Conservation (phyloP, 2,113 vertebrate species). For the Callospermophilus lateralis region DNA sequence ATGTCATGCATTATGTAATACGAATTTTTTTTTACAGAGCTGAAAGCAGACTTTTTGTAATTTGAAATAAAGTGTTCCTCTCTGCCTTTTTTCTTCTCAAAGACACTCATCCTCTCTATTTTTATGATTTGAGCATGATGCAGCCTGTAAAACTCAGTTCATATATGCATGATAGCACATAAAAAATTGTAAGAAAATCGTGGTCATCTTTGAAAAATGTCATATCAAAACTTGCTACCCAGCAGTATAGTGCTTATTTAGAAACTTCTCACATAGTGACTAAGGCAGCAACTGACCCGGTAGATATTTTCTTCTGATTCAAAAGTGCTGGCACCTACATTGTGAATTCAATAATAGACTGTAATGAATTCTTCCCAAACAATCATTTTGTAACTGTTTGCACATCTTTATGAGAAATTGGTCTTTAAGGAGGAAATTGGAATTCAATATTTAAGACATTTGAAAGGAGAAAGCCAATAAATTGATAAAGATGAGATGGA, state of each 20-base stretch:
- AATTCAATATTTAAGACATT: conserved; percentile 75
- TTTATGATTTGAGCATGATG: background rate
- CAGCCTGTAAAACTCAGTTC: background rate
- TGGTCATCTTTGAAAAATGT: background rate
- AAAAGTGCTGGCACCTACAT: background rate
- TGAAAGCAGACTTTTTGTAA: background rate
- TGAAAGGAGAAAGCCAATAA: conserved; percentile 71
- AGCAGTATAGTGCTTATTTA: background rate
- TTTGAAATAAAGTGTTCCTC: background rate
- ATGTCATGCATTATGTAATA: conserved; percentile 6
- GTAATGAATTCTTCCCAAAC: conserved; percentile 61
- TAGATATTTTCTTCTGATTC: background rate
- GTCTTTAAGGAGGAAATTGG: conserved; percentile 69
- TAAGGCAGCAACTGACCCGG: background rate
- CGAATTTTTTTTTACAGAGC: conserved; percentile 31
- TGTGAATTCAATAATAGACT: conserved; percentile 50
- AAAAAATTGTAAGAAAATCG: background rate
- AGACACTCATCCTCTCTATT: background rate
- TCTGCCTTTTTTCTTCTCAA: conserved; percentile 31
- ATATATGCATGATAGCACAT: background rate
- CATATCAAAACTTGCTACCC: background rate
- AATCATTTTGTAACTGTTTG: conserved; percentile 36
- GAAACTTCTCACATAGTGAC: background rate
- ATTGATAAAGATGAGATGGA: conserved; percentile 58
- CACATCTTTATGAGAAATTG: conserved; percentile 69